Conservation (phyloP, 2,797 vertebrate species). For the Semaprochilodus insignis region DNA sequence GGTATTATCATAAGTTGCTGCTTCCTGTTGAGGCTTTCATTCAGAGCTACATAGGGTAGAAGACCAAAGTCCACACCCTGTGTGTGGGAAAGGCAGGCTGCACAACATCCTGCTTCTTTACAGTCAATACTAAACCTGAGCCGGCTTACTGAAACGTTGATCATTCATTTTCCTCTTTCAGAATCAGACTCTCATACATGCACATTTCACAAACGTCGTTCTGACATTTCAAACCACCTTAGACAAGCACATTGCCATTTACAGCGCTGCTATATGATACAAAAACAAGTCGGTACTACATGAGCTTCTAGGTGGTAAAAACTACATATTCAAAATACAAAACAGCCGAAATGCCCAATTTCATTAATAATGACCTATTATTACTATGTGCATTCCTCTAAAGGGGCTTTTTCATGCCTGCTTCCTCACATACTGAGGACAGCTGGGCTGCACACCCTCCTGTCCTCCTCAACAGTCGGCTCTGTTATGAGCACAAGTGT, state of each 20-base stretch:
- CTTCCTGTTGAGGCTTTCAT: conserved; percentile 27
- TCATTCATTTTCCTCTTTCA: not conserved
- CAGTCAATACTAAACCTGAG: not conserved
- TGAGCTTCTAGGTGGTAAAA: no score
- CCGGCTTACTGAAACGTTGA: not conserved
- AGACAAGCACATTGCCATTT: not conserved
- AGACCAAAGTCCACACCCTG: conserved; percentile 30
- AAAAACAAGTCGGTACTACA: not conserved
- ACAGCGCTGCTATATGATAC: not conserved
- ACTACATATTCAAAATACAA: not conserved
- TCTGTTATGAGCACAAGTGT: conserved; percentile 9
- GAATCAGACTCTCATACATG: not conserved
- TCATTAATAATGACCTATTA: not conserved
- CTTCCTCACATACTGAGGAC: not conserved
- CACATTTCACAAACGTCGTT: not conserved
- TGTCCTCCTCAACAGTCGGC: conserved; percentile 5
- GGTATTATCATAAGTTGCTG: not conserved
- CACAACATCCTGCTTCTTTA: not conserved
- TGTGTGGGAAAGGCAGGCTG: not conserved
- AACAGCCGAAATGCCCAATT: not conserved
- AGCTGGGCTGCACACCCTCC: conserved; percentile 21
- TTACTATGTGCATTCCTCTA: not conserved
- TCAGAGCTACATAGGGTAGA: not conserved
- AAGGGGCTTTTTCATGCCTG: not conserved
- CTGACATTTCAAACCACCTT: not conserved